A percentile compares a stretch with the other conserved stretches of the same genome.
phyloP scores from a whole-genome alignment of 30 jellyfish, hydroid and myxozoan genomes.

The Hydractinia echinata region DNA sequence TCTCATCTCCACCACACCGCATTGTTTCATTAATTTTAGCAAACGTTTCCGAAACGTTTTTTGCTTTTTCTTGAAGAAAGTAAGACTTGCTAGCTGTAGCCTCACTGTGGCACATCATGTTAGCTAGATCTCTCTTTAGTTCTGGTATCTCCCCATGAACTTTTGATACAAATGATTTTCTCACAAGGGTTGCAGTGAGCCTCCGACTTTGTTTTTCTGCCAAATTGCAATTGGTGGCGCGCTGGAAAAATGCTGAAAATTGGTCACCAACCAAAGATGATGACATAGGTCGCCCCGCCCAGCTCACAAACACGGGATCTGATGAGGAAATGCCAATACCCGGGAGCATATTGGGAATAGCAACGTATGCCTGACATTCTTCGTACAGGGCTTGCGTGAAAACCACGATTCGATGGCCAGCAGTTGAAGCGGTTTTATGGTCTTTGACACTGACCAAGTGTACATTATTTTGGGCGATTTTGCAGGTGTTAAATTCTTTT shows the following conservation, averaged over 20 bases:
- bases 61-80: conserved; percentile 10
- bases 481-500: no score
- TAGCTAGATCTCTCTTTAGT: background rate
- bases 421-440: no score
- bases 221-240: background rate
- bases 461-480: no score
- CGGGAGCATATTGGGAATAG: background rate
- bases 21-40: background rate
- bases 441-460: no score
- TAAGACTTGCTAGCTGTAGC: conserved; percentile 4
- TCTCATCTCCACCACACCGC: background rate
- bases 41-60: background rate
- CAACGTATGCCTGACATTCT: background rate
- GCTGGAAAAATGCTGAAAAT: no score
- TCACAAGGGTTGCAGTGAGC: background rate
- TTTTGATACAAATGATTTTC: background rate
- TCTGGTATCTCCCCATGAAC: conserved; percentile 5
- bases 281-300: no score
- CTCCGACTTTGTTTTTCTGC: background rate
- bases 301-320: no score
- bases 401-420: conserved; percentile 4
- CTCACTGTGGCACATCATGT: conserved; percentile 12
- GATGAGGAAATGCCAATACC: background rate
- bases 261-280: conserved; percentile 10
- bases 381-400: background rate